Evolutionary conservation across 1,140 invertebrate genomes (phyloP).

Genomic region (Sycophila sp.): DNA sequence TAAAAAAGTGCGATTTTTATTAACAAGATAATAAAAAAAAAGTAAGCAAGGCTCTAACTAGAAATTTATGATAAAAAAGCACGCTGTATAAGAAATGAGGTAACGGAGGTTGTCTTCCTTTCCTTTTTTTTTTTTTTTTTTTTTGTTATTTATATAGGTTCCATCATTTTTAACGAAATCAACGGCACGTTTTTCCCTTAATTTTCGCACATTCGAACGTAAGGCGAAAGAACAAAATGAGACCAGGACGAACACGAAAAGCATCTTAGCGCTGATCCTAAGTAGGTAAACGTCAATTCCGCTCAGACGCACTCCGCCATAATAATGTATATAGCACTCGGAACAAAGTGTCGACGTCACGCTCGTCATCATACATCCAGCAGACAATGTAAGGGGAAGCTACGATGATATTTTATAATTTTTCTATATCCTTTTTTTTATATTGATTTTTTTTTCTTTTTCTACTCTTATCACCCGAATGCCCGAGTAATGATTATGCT

Average conservation of each 20-base stretch:
- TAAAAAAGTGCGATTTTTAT: background rate
- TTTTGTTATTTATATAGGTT: too few relatives aligned
- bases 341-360: background rate
- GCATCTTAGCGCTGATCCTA: background rate
- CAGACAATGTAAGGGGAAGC: background rate
- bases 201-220: background rate
- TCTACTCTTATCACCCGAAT: background rate
- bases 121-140: too few relatives aligned
- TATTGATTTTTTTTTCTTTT: background rate
- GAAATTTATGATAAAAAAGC: background rate
- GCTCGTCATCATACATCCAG: background rate
- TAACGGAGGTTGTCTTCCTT: too few relatives aligned
- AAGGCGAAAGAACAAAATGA: background rate
- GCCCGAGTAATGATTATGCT: background rate
- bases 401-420: background rate
- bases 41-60: background rate
- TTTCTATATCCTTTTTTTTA: too few relatives aligned
- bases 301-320: background rate
- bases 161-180: background rate
- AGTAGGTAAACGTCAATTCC: constrained; percentile 4
- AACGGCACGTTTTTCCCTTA: background rate
- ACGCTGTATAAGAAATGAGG: too few relatives aligned
- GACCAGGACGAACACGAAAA: background rate
- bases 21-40: background rate
- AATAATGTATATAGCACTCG: background rate